Base-by-base conservation (phyloP, 2,797 vertebrate genomes). In the Peromyscus attwateri region DNA sequence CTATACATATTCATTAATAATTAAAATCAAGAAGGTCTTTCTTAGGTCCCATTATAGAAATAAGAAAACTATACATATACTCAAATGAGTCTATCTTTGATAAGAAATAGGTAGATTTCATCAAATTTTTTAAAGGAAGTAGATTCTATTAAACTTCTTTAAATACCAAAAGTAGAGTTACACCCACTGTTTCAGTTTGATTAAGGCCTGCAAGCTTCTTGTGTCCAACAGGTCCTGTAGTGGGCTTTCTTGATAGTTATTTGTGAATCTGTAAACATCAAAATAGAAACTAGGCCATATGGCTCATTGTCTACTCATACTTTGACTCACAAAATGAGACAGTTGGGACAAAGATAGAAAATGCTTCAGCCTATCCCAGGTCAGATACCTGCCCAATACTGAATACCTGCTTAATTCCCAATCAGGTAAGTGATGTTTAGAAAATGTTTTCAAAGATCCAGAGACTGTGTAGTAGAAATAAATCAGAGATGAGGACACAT, bases 11-110 rank as follows among this genome's bases (percentile, higher is more conserved):
- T 16, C 16, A 52, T 43, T 11, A 34, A 55, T 90, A 84, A 25
- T 82, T 91, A 85, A 94, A 95, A 89, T 68, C 29, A 92, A 94
- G 37, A 49, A n/a, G 23, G 55, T 3, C 14, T 23, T 93, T 93
- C 62, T 29, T 84, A 34, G 8, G 55, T 70, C 64, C 34, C n/a
- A 85, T 37, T 76, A 34, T 60, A 40, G 34, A 34, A 81, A 62
- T 92, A 27, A 68, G 2, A 76, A 95, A 62, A 52, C 60, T 25
- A 81, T 13, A 73, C 34, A 11, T 34, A 52, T 76, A 37, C 37
- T 34, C 71, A 73, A 19, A 90, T 29, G 11, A 66, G 4, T 55
- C 29, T 66, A 81, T 66, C 76, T 92, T 43, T 13, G 40, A 31
- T 34, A 19, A 34, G 6, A 60, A 83, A 89, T 60, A 34, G 3